Evolutionary conservation across 2,888 invertebrate species (phyloP).

Genomic region (Achlya flavicornis): DNA sequence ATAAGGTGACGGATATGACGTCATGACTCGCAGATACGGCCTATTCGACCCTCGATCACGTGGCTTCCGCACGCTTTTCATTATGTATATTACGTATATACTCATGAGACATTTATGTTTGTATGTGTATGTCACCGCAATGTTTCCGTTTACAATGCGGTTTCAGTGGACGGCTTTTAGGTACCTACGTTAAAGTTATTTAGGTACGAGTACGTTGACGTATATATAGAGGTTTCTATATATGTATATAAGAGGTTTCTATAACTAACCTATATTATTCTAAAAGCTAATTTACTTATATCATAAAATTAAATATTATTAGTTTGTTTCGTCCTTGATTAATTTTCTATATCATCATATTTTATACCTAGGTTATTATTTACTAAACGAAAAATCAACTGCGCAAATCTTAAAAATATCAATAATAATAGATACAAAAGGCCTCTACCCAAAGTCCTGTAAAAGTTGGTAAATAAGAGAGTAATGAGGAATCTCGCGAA

Average conservation of each 20-base stretch:
- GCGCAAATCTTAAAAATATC: too few relatives aligned
- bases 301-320: too few relatives aligned
- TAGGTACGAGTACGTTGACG: not conserved
- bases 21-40: constrained; percentile 22
- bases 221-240: not conserved
- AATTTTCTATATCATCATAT: too few relatives aligned
- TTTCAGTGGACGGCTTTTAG: constrained; percentile 35
- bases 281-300: too few relatives aligned
- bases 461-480: too few relatives aligned
- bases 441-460: too few relatives aligned
- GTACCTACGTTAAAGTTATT: not conserved
- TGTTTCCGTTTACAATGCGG: constrained; percentile 44
- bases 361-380: too few relatives aligned
- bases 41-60: constrained; percentile 39
- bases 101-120: constrained; percentile 18
- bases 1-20: constrained; percentile 40
- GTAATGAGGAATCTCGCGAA: too few relatives aligned
- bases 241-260: too few relatives aligned
- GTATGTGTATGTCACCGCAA: constrained; percentile 21
- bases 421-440: too few relatives aligned
- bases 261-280: not conserved
- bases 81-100: constrained; percentile 15
- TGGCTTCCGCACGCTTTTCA: constrained; percentile 44
- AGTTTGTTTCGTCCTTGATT: too few relatives aligned
- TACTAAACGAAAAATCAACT: too few relatives aligned